A percentile compares a stretch with the other conserved stretches of the same genome.
Evolutionary conservation across 2,113 vertebrate species (phyloP).

Genomic region (Phocoena phocoena): DNA sequence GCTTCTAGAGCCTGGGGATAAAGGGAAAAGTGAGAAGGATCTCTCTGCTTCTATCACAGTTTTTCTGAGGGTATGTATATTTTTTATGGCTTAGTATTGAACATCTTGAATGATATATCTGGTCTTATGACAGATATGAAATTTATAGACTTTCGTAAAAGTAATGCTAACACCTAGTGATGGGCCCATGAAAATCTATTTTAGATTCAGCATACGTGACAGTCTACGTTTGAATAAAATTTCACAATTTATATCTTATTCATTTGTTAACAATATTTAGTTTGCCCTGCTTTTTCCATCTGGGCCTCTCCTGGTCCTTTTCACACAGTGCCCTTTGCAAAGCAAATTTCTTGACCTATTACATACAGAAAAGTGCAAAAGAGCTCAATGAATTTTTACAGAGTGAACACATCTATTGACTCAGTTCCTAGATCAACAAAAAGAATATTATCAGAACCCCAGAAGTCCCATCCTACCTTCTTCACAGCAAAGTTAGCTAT

Average conservation of each 20-base stretch:
- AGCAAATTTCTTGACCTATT: background rate
- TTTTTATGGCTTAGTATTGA: background rate
- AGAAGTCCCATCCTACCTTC: background rate
- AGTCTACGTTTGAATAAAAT: background rate
- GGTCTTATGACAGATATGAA: background rate
- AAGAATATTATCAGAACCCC: background rate
- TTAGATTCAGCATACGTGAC: background rate
- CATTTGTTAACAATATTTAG: background rate
- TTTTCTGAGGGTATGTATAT: background rate
- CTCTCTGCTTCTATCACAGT: background rate
- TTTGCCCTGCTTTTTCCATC: background rate
- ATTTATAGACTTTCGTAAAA: slow-evolving; percentile 33
- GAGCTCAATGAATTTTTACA: background rate
- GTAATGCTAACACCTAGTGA: background rate
- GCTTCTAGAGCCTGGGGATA: background rate
- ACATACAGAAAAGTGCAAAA: background rate
- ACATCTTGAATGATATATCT: background rate
- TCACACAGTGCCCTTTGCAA: background rate
- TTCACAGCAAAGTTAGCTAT: background rate
- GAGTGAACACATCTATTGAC: background rate
- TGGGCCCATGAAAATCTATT: background rate
- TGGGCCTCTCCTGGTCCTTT: background rate
- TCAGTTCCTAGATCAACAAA: background rate
- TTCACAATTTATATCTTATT: background rate
- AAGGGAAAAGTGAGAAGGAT: background rate